Base-by-base conservation (phyloP, 2,888 invertebrate genomes). In the Amphiduros pacificus region DNA sequence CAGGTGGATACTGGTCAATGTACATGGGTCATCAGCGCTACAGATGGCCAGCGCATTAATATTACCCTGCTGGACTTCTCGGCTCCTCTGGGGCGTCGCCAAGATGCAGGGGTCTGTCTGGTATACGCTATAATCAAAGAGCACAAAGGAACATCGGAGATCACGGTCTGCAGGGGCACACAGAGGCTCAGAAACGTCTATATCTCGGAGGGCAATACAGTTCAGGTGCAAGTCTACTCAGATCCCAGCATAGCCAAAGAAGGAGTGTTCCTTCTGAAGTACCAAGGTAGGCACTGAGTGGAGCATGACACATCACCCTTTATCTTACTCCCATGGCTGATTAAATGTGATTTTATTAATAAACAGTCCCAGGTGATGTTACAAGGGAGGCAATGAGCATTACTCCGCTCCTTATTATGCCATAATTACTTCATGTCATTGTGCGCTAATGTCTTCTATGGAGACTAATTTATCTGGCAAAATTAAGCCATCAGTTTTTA, bases 61-160 rank as follows among this genome's bases (percentile, higher is more conserved):
- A 50, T 69, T 55, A 69, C 64, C 11, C 67, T 69, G 27, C 29
- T 51, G 40, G 67, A 69, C 61, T 69, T 67, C 50, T 66, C 66
- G 14, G 62, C 67, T 29, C 61, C 62, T 22, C 27, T 40, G 1
- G 54, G 65, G 20, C 50, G 32, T 28, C 31, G 41, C 2, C 44
- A 53, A 40, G 60, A 51, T 27, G 59, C 31, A 31, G 58, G 54
- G 40, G 48, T 66, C 31, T 66, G 66, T 26, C 59, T 58, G 27
- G 64, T 61, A 28, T 64, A 64, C 44, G 65, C 61, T 14, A 62
- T 54, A 27, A 49, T 61, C 22, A 40, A 51, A 11, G 36, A 36
- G 11, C 14, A 11, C 9, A 14, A 14, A 14, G 14, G 9, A 14
- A 11, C 36, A 36, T 14, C 61, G 32, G 62, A 56, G 22, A 55